phyloP scores from a whole-genome alignment of 2,113 vertebrate species.

The Emydura subglobosa region DNA sequence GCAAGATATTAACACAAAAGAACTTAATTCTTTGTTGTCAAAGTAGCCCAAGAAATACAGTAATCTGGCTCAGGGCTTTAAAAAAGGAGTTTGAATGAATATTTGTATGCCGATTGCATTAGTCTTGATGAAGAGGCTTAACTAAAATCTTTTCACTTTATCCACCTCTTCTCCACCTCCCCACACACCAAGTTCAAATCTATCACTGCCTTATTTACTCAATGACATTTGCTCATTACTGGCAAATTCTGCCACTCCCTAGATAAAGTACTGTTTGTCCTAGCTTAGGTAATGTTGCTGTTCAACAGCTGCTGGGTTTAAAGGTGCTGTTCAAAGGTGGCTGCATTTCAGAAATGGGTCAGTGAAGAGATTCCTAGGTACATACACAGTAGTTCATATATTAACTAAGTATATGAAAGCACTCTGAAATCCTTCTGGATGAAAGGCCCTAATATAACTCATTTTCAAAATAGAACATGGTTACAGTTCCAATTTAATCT shows the following conservation, averaged over 20 bases:
- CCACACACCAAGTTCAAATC: neutral
- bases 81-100: neutral
- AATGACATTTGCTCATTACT: neutral
- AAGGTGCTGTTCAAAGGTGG: neutral
- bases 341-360: neutral
- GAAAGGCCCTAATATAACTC: neutral
- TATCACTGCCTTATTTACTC: neutral
- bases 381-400: neutral
- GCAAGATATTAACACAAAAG: neutral
- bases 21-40: neutral
- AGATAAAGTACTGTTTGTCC: neutral
- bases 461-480: neutral
- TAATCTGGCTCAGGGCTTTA: neutral
- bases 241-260: neutral
- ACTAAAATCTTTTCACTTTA: neutral
- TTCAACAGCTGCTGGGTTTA: neutral
- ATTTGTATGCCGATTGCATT: neutral
- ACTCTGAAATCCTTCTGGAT: neutral
- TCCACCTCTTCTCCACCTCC: neutral
- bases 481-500: neutral
- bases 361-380: neutral
- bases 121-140: neutral
- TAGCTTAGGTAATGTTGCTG: neutral
- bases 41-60: neutral
- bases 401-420: neutral